phyloP scores from a whole-genome alignment of 2,797 vertebrate genomes.

The Peromyscus nudipes region DNA sequence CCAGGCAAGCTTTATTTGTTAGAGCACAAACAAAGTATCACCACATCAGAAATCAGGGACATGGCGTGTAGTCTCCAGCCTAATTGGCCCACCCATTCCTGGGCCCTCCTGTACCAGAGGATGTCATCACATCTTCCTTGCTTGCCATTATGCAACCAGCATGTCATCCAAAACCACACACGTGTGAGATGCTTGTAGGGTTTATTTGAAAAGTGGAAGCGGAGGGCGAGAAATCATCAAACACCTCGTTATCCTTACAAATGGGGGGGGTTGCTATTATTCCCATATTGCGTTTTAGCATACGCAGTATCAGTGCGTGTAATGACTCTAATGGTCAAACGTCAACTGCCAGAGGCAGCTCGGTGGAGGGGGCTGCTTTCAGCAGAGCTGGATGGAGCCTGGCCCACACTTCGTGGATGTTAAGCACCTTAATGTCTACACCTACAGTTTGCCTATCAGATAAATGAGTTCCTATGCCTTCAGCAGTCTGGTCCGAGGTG shows the following conservation, averaged over 20 bases:
- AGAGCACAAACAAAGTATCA: too few species aligned
- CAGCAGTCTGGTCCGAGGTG: constrained; percentile 18
- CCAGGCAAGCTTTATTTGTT: too few species aligned
- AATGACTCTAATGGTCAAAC: neutral
- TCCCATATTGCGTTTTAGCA: neutral
- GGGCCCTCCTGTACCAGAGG: neutral
- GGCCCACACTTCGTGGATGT: neutral
- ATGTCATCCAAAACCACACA: neutral
- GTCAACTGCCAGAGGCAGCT: neutral
- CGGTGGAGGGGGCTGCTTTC: neutral
- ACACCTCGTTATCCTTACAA: neutral
- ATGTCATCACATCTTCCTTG: neutral
- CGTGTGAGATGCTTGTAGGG: neutral
- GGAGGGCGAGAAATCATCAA: neutral
- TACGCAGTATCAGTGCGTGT: neutral
- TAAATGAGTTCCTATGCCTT: constrained; percentile 42
- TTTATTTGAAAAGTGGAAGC: constrained; percentile 10
- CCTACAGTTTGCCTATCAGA: constrained; percentile 46
- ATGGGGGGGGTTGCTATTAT: neutral
- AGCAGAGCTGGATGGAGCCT: neutral
- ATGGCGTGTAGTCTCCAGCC: neutral
- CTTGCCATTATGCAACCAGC: neutral
- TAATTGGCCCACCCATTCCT: neutral
- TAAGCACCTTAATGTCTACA: neutral
- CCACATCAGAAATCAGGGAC: neutral